phyloP scores from a whole-genome alignment of 1,140 invertebrate genomes.

The Ips typographus region DNA sequence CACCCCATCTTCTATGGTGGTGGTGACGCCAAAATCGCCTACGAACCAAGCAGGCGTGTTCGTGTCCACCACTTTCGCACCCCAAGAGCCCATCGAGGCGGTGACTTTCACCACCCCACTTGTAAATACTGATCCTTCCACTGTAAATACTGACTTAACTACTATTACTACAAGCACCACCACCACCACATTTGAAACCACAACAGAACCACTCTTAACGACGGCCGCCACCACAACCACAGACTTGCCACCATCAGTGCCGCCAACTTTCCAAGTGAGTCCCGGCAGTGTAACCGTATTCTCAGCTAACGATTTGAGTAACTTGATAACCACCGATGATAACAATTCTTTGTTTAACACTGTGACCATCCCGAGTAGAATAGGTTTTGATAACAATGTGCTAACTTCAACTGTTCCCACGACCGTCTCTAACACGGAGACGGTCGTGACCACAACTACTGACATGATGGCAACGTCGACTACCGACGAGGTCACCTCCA shows the following conservation, averaged over 20 bases:
- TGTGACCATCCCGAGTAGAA: conserved; percentile 43
- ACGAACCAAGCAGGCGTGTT: conserved; percentile 6
- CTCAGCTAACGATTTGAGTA: conserved; percentile 50
- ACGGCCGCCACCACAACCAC: not conserved
- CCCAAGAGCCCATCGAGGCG: conserved; percentile 31
- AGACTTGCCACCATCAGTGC: conserved; percentile 23
- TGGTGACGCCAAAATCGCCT: conserved; percentile 44
- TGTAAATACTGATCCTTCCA: conserved; percentile 4
- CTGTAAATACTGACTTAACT: conserved; percentile 31
- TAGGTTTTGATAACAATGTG: conserved; percentile 38
- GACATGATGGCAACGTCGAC: conserved; percentile 37
- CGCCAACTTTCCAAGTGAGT: conserved; percentile 47
- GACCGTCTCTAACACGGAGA: conserved; percentile 43
- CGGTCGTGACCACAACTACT: conserved; percentile 32
- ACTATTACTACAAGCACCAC: conserved; percentile 11
- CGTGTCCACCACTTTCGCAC: conserved; percentile 22
- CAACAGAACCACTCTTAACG: conserved; percentile 6
- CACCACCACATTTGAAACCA: not conserved
- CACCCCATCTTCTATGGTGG: conserved; percentile 32
- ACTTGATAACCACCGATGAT: conserved; percentile 50
- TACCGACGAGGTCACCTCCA: conserved; percentile 35
- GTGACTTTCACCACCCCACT: conserved; percentile 13
- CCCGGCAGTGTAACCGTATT: conserved; percentile 46
- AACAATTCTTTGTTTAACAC: conserved; percentile 40
- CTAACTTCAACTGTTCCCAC: conserved; percentile 35